Evolutionary conservation across 1,140 invertebrate genomes (phyloP), one percentile per base, ranked within the genome.

Genomic region (Dryas iulia): DNA sequence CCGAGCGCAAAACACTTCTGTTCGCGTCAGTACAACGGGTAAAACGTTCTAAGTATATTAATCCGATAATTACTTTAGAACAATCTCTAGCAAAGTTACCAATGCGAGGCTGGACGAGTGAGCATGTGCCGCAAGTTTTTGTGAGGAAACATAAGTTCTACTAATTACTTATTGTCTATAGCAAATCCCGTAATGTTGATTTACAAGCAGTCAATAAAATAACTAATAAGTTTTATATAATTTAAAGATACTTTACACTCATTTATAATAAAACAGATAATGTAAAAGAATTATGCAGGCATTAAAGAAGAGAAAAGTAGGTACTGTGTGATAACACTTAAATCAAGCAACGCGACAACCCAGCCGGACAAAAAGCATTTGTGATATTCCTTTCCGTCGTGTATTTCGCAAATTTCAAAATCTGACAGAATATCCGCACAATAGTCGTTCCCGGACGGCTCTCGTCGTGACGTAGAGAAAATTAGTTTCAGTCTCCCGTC

Each of bases 61-160:
- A 87, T 89, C 87, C 86, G 84, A 86, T 89, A 91, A 91, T 90
- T 89, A 88, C 89, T 89, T 91, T 86, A 86, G 86, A 87, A 91
- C 89, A 91, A 89, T 87, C 86, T 86, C 83, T 72, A 73, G 77
- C 56, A 77, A 90, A 90, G 84, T 90, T 88, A 80, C 84, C 81
- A 81, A 68, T 70, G 68, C 66, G 72, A 71, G 68, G 66, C 75
- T 73, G 72, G 77, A 76, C 70, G 73, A 74, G 79, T 82, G 79
- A 84, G 78, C 82, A 72, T 72, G 69, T 73, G 63, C 70, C 72
- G 35, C 60, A 83, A 84, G 77, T 87, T 87, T 86, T 90, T 86
- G 81, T 76, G 76, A 74, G 74, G 72, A 76, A 85, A 84, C 78
- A 83, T 81, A 79, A 80, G 74, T 71, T 66, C 47, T 39, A 52